Base-by-base conservation (phyloP, 1,140 invertebrate species). In the Zaprionus camerounensis region DNA sequence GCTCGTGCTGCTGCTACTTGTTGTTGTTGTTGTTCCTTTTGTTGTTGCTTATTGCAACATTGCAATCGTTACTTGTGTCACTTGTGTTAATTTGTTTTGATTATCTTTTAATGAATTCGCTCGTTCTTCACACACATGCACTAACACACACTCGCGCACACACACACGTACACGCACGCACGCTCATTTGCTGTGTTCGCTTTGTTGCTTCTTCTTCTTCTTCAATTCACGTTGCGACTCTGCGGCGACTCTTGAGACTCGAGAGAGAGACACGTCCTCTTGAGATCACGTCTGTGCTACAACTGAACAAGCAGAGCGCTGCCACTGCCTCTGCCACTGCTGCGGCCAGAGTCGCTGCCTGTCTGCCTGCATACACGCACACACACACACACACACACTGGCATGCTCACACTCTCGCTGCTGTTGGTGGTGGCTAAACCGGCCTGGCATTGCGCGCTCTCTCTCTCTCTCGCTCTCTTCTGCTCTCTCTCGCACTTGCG, bases 211-310 rank as follows among this genome's bases (percentile, higher is more conserved):
- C 5, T 49, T 9, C n/a, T 46, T 9, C 57, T 31, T 55, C 34
- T 28, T 28, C 46, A 51, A 36, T 38, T 46, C 53, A 71, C 67
- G 69, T 65, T 75, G 36, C 73, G 31, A 66, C 44, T 49, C 56
- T 59, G 62, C 68, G 70, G 63, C 67, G 71, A 51, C 66, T 75
- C 58, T 46, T 70, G 28, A 70, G 41, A 76, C 69, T 70, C 78
- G 68, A 68, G 64, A 72, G 81, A 73, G 76, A 84, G 68, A 91
- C 82, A 92, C 91, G 91, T 92, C 91, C 80, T 86, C 80, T 90
- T 91, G 84, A 92, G 91, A 87, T 87, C 91, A 92, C 91, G 91
- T 91, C 91, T 92, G 86, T 91, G 92, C 79, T 91, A 86, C 85
- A 86, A 92, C 85, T 92, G 81, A 87, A 92, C 70, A 62, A 22